These are phyloP conservation scores for Acipenser transmontanus DNA, from an alignment of 2,797 vertebrate species.

Conservation along the genomic window DNA sequence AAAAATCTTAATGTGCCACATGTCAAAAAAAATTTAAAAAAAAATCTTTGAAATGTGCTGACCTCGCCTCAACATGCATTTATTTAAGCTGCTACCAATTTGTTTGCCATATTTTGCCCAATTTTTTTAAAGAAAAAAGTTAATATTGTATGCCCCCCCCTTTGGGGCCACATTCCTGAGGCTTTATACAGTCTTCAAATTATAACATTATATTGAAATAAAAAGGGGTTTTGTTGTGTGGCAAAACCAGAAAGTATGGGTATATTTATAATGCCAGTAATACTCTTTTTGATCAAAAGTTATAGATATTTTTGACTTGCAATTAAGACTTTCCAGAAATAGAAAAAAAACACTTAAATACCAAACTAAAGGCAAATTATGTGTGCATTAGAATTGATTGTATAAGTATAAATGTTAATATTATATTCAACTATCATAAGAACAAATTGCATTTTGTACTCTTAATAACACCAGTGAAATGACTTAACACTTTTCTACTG, in stretches of 20 bases:
- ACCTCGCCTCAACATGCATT: conserved; percentile 8
- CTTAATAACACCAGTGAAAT: conserved; percentile 41
- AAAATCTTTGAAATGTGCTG: conserved; percentile 3
- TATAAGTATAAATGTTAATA: conserved; percentile 18
- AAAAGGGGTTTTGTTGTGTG: background rate
- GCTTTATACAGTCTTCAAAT: no score
- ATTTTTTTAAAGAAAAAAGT: no score
- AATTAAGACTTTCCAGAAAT: background rate
- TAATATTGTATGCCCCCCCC: no score
- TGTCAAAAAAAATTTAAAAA: background rate
- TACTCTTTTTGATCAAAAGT: conserved; percentile 19
- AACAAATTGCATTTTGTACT: conserved; percentile 49
- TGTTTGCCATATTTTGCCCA: background rate
- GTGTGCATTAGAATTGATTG: conserved; percentile 34
- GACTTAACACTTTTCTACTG: conserved; percentile 27
- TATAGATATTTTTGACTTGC: background rate
- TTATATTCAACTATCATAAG: conserved; percentile 31
- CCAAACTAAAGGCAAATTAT: background rate
- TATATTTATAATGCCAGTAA: no score
- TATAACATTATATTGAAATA: no score
- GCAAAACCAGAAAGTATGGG: no score
- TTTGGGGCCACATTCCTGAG: no score
- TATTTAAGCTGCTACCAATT: background rate
- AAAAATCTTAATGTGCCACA: conserved; percentile 14
- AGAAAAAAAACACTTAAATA: background rate